Evolutionary conservation across 2,888 invertebrate species (phyloP), one percentile per base, ranked within the genome.

Genomic region (Heterodera filipjevi): DNA sequence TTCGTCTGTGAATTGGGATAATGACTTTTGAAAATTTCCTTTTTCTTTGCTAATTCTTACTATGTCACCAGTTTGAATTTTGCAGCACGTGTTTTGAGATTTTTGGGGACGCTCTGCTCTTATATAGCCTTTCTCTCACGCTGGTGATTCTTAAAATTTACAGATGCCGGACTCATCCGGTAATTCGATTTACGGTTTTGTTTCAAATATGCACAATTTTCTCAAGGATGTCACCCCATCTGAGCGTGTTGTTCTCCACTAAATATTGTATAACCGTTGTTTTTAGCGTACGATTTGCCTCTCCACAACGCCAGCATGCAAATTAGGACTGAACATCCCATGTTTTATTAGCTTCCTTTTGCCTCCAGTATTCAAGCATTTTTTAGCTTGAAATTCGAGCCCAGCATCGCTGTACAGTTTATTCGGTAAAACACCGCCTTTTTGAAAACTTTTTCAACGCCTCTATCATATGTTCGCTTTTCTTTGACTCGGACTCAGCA

Each of bases 221-320:
- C 5, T 53, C 46, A 12, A 78, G 16, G 0, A 66, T 39, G 2
- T 64, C 77, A 2, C 78, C 16, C 77, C 77, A 77, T 3, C 77
- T 22, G 10, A 30, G 27, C 2, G 77, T 77, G 27, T 77, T 76
- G 12, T 64, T 64, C 32, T 64, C 77, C 10, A 46, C 33, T 27
- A 77, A 53, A 53, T 76, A 77, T 16, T 66, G 44, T 79, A 79
- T n/a, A 79, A 30, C 16, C 79, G 68, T 14, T 80, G 70, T 27
- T n/a, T 77, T 77, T 1, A 79, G 32, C 10, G 79, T 79, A 1
- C 79, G 33, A 16, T 71, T 71, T 8, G 66, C 64, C 79, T 19
- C 33, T 79, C 79, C 5, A 64, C 79, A 14, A 77, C 46, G 10
- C 39, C 73, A 8, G 76, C 72, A 35, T 77, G 72, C 27, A 77